Base-by-base conservation (phyloP, 2,113 vertebrate genomes). In the Cyanoramphus novaezelandiae region DNA sequence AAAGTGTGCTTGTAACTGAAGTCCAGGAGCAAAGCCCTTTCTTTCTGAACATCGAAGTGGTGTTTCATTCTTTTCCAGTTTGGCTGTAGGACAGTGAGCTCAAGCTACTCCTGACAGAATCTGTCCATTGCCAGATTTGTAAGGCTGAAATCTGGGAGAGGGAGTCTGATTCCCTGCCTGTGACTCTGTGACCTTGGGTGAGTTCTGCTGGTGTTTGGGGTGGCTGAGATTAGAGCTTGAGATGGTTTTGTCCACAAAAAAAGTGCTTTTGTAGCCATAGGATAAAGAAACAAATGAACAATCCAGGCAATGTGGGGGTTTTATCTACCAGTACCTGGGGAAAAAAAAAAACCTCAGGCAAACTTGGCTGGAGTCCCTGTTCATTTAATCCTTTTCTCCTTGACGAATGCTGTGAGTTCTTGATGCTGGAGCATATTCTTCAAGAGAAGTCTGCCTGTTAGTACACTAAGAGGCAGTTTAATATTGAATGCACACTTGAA, bases 381-480 rank as follows among this genome's bases (percentile, higher is more conserved):
- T 83, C 75, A 80, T 20, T 90, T 96, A 86, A 96, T 90, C 82
- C 85, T 92, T 92, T 96, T 93, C 88, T 94, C 93, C 92, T 93
- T 97, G 96, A 93, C 76, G 93, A 95, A 92, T 93, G 79, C 82
- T 81, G 39, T 68, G 92, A 91, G 74, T 88, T 93, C 83, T 88
- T 55, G 39, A 11, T 78, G 92, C 88, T 90, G 80, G 65, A 93
- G 77, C 65, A 44, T 95, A 86, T 89, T 95, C 91, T 95, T 95
- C 95, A 95, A 64, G 83, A 86, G 91, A 83, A 92, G 64, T 59
- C 80, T 94, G 86, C 67, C 88, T 93, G 86, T 64, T 93, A 94
- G 96, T 93, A 95, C 83, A 84, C 91, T 94, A 94, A 92, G 94
- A 95, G 46, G 88, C 94, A 95, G 96, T 94, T 95, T 95, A 86